These are phyloP conservation scores for Galemys pyrenaicus DNA, from an alignment of 2,113 vertebrate genomes.

Conservation along the genomic window DNA sequence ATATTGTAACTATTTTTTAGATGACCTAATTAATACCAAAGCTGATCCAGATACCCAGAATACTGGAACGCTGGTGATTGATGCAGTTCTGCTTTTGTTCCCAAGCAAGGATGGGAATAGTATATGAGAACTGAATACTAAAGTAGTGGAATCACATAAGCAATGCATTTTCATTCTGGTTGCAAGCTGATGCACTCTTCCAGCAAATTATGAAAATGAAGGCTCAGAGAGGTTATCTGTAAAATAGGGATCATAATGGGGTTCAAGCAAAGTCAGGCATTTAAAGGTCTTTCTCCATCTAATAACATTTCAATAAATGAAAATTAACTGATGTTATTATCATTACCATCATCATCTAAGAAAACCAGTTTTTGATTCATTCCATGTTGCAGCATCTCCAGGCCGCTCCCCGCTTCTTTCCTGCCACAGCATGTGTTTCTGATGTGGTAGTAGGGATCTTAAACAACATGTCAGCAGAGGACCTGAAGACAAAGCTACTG, in stretches of 20 bases:
- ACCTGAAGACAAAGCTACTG: not conserved
- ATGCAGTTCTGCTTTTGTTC: not conserved
- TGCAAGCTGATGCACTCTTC: not conserved
- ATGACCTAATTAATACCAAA: not conserved
- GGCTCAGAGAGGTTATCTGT: not conserved
- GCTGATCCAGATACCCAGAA: not conserved
- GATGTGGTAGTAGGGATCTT: not conserved
- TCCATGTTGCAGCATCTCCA: too few relatives aligned
- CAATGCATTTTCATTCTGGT: not conserved
- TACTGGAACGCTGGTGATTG: not conserved
- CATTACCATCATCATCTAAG: not conserved
- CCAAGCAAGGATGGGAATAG: not conserved
- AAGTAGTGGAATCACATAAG: not conserved
- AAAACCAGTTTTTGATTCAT: not conserved
- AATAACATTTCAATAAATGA: not conserved
- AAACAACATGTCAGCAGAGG: not conserved
- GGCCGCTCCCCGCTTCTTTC: not conserved
- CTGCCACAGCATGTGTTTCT: not conserved
- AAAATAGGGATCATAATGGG: not conserved
- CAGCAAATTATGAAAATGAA: conserved; percentile 16
- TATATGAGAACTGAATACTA: not conserved
- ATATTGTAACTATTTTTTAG: not conserved
- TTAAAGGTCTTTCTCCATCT: not conserved
- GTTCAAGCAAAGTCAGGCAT: not conserved
- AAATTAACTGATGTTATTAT: not conserved